phyloP scores from a whole-genome alignment of 2,888 invertebrate species.

The Philonicus albiceps region DNA sequence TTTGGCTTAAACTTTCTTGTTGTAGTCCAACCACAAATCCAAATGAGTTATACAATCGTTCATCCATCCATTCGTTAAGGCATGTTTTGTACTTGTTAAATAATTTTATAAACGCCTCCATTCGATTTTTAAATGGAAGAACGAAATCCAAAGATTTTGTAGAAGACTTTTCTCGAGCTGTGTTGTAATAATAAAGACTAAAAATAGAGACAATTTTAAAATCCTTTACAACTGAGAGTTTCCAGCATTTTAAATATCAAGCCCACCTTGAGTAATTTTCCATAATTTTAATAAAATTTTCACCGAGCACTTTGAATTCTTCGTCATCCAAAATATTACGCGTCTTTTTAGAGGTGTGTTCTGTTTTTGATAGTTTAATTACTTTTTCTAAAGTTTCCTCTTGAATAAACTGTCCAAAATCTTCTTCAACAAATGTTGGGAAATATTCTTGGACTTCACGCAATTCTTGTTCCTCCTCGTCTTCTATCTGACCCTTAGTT shows the following conservation, averaged over 20 bases:
- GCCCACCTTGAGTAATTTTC: slow-evolving; percentile 53
- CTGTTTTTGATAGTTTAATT: slow-evolving; percentile 42
- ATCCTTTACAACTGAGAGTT: not conserved
- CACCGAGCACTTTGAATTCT: slow-evolving; percentile 57
- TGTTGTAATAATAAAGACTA: slow-evolving; percentile 54
- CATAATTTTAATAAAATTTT: slow-evolving; percentile 58
- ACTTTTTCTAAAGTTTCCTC: slow-evolving; percentile 65
- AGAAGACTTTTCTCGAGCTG: slow-evolving; percentile 30
- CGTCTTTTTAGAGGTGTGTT: slow-evolving; percentile 50
- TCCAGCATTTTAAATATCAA: not conserved
- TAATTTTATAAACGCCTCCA: slow-evolving; percentile 57
- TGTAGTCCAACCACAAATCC: slow-evolving; percentile 57
- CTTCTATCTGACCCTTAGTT: slow-evolving; percentile 71
- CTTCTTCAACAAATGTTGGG: slow-evolving; percentile 72
- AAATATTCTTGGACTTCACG: slow-evolving; percentile 75
- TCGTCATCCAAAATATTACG: slow-evolving; percentile 56
- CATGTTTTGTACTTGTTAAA: slow-evolving; percentile 56
- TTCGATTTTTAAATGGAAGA: slow-evolving; percentile 55
- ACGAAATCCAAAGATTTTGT: slow-evolving; percentile 51
- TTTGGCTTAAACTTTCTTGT: slow-evolving; percentile 55
- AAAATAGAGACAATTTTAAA: slow-evolving; percentile 25
- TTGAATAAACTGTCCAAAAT: slow-evolving; percentile 74
- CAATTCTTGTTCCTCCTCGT: slow-evolving; percentile 73
- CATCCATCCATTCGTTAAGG: slow-evolving; percentile 56
- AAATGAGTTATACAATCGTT: slow-evolving; percentile 56